phyloP scores from a whole-genome alignment of 2,113 vertebrate genomes.

The Junco hyemalis region DNA sequence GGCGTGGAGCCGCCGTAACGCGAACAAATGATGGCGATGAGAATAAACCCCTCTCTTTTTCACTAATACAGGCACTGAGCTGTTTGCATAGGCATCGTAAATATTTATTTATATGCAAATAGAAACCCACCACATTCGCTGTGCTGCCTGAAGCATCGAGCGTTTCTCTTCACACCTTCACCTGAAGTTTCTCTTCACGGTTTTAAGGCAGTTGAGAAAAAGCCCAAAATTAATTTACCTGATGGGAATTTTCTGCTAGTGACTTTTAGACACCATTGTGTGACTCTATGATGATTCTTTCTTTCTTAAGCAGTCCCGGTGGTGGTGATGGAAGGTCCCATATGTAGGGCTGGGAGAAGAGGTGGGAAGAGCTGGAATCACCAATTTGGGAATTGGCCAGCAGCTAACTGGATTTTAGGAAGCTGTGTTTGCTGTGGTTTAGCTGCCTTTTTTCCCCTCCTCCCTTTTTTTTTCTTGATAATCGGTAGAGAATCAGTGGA shows the following conservation, averaged over 20 bases:
- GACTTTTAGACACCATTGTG: background rate
- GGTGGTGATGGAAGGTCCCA: background rate
- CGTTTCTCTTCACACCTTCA: rapidly evolving
- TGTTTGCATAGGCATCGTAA: rapidly evolving
- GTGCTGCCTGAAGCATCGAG: background rate
- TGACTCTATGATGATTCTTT: background rate
- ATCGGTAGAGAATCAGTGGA: background rate
- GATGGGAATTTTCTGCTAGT: background rate
- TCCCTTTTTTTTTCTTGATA: background rate
- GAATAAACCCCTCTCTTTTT: background rate
- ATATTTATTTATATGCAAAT: background rate
- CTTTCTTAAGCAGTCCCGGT: background rate
- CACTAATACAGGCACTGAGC: background rate
- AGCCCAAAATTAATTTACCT: rapidly evolving
- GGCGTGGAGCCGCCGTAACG: rapidly evolving
- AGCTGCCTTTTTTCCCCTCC: rapidly evolving
- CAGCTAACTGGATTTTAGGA: background rate
- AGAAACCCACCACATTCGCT: rapidly evolving
- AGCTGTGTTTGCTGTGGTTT: background rate
- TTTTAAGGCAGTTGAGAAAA: background rate
- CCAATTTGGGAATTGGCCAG: background rate
- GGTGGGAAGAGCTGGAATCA: background rate
- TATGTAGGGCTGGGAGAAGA: background rate
- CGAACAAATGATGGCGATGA: background rate
- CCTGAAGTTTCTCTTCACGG: background rate